Conservation (phyloP, 2,113 vertebrate species). For the Elaphurus davidianus region DNA sequence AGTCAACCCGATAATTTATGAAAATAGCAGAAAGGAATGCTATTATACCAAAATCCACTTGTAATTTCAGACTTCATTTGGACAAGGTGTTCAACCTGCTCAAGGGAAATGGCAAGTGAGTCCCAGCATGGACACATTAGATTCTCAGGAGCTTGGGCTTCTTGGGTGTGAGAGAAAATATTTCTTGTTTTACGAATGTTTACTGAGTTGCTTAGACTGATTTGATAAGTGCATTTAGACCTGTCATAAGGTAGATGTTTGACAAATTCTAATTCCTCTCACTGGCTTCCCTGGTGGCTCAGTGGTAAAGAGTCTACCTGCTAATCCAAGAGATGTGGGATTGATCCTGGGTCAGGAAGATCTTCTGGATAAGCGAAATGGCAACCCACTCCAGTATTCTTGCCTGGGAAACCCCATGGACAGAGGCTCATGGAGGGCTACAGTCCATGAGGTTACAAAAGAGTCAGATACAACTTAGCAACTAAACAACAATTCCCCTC, state of each 20-base stretch:
- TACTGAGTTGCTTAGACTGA: neutral
- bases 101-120: neutral
- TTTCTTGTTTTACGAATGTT: neutral
- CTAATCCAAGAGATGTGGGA: neutral
- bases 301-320: neutral
- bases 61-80: neutral
- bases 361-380: neutral
- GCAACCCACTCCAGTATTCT: neutral
- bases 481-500: neutral
- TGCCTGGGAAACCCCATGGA: neutral
- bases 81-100: neutral
- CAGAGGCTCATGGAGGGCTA: neutral
- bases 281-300: neutral
- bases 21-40: constrained; percentile 11
- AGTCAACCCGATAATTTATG: constrained; percentile 15
- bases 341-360: neutral
- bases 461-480: neutral
- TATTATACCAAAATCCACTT: neutral
- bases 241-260: neutral
- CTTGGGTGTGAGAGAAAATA: neutral
- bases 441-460: neutral
- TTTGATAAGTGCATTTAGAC: neutral
- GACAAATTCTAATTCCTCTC: neutral
- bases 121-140: neutral
- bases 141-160: neutral